These are phyloP conservation scores for Panthera tigris DNA, from an alignment of 2,113 vertebrate species.

Conservation along the genomic window DNA sequence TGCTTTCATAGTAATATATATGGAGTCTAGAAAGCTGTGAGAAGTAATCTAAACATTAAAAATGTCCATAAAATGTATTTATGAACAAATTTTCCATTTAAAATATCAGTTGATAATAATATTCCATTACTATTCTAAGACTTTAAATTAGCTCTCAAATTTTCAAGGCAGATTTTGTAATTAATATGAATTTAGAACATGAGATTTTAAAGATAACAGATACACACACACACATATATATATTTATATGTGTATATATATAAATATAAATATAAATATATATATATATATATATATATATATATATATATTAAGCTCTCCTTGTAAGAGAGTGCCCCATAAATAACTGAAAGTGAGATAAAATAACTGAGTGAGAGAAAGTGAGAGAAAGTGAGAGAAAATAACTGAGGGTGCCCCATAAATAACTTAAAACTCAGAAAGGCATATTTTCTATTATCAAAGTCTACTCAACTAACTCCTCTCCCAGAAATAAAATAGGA, in stretches of 20 bases:
- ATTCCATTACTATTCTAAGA: background rate
- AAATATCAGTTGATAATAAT: background rate
- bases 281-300: too few relatives aligned
- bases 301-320: background rate
- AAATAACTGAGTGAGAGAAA: too few relatives aligned
- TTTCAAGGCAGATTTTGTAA: background rate
- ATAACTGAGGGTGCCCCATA: background rate
- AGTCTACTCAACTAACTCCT: background rate
- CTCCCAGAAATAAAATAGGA: slow-evolving; percentile 39
- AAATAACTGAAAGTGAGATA: background rate
- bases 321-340: background rate
- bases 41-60: background rate
- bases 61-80: background rate
- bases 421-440: background rate
- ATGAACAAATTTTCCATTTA: background rate
- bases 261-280: too few relatives aligned
- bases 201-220: background rate
- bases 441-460: background rate
- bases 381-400: too few relatives aligned
- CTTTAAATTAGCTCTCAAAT: background rate
- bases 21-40: background rate
- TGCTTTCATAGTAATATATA: background rate
- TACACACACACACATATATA: too few relatives aligned
- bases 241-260: too few relatives aligned
- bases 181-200: background rate